Percentiles rank a stretch among this genome's conserved stretches.
These are phyloP conservation scores for Melanotaenia pygmaea DNA, from an alignment of 2,797 vertebrate genomes.

Conservation along the genomic window DNA sequence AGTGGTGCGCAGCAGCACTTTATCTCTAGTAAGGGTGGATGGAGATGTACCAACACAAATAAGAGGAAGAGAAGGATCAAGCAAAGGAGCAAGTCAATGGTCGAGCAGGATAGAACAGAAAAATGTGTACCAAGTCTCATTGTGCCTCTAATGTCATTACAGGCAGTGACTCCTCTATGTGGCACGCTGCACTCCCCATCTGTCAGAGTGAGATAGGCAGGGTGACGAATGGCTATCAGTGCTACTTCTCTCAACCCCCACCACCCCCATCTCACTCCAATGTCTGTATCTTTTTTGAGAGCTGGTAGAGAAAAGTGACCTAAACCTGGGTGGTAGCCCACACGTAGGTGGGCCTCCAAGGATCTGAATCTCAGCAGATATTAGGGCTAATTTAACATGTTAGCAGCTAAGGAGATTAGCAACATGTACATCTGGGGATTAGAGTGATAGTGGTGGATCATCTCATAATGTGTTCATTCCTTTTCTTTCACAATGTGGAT, in stretches of 20 bases:
- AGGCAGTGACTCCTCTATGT: constrained; percentile 79
- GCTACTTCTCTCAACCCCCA: constrained; percentile 60
- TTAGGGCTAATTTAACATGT: constrained; percentile 83
- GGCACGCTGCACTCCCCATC: constrained; percentile 74
- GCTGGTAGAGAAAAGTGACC: constrained; percentile 74
- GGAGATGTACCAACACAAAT: constrained; percentile 52
- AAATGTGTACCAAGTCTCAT: constrained; percentile 76
- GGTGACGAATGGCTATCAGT: constrained; percentile 81
- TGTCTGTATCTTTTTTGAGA: constrained; percentile 61
- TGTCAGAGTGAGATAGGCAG: constrained; percentile 81
- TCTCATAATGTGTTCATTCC: constrained; percentile 76
- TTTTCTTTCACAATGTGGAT: constrained; percentile 43
- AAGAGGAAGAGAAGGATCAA: constrained; percentile 62
- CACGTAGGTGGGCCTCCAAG: constrained; percentile 72
- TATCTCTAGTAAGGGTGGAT: constrained; percentile 64
- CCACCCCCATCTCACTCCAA: constrained; percentile 51
- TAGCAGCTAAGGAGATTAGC: constrained; percentile 83
- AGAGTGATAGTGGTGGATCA: constrained; percentile 77
- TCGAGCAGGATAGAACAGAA: constrained; percentile 67
- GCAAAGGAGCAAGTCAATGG: constrained; percentile 64
- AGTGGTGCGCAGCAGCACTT: constrained; percentile 52
- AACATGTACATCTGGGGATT: constrained; percentile 81
- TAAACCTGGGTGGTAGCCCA: constrained; percentile 79
- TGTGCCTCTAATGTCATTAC: constrained; percentile 86
- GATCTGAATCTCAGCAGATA: constrained; percentile 73